phyloP scores from a whole-genome alignment of 2,797 vertebrate genomes.

The Mionectes olivaceus region DNA sequence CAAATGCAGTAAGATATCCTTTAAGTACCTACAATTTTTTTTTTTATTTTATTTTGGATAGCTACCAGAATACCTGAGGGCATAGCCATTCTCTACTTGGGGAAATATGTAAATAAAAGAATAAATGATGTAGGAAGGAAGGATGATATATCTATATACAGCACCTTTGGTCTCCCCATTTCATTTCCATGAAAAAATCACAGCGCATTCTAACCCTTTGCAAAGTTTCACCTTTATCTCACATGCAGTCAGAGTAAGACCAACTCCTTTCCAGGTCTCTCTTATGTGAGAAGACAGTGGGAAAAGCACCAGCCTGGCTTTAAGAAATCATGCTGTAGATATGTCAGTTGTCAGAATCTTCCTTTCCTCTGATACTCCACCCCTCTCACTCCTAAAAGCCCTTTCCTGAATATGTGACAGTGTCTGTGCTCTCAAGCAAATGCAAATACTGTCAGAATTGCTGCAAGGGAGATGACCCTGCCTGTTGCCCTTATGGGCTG shows the following conservation, averaged over 20 bases:
- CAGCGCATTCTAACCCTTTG: not conserved
- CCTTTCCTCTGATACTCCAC: not conserved
- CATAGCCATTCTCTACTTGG: not conserved
- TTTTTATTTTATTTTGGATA: not conserved
- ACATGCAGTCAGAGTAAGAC: not conserved
- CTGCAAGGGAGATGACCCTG: not conserved
- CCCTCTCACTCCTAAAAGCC: not conserved
- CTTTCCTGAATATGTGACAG: rapidly evolving
- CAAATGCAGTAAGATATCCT: not conserved
- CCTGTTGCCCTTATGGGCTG: not conserved
- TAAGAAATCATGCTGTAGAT: not conserved
- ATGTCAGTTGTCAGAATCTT: not conserved
- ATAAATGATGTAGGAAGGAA: not conserved
- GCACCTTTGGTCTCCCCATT: not conserved
- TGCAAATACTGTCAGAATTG: not conserved
- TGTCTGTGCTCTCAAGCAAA: not conserved
- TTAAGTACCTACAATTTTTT: not conserved
- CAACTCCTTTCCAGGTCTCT: not conserved
- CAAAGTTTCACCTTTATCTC: not conserved
- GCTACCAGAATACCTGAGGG: not conserved
- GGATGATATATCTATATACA: rapidly evolving
- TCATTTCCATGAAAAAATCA: not conserved
- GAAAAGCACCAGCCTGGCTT: not conserved
- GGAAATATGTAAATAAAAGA: not conserved
- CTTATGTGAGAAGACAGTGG: not conserved